Percentiles rank a stretch among this genome's conserved stretches.
These are phyloP conservation scores for Urocynchramus pylzowi DNA, from an alignment of 2,113 vertebrate genomes.

Conservation along the genomic window DNA sequence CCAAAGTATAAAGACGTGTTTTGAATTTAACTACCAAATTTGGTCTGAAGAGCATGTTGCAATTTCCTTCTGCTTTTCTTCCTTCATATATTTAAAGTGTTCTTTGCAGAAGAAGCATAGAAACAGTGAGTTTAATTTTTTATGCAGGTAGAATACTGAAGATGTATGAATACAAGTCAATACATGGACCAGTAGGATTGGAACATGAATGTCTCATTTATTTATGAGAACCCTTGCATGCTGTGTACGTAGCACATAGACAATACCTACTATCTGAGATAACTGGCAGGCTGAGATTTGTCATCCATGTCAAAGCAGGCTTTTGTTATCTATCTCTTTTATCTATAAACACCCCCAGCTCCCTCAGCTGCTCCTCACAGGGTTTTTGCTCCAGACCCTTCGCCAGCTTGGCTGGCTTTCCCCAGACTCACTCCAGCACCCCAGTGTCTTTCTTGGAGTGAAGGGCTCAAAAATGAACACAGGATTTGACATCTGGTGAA, in stretches of 20 bases:
- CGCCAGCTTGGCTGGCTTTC: fast-evolving
- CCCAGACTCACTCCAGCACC: background rate
- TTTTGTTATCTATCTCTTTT: background rate
- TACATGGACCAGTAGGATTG: background rate
- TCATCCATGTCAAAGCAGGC: background rate
- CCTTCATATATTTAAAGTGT: background rate
- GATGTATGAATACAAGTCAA: background rate
- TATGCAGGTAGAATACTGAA: background rate
- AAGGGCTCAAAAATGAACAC: background rate
- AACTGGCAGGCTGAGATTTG: background rate
- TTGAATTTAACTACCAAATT: background rate
- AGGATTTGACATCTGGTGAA: fast-evolving
- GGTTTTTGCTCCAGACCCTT: too few species aligned
- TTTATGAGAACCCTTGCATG: background rate
- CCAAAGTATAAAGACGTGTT: background rate
- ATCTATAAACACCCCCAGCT: fast-evolving
- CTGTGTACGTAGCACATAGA: background rate
- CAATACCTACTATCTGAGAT: background rate
- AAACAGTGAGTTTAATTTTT: background rate
- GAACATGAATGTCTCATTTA: background rate
- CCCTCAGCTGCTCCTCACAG: background rate
- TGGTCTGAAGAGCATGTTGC: background rate
- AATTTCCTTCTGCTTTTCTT: background rate
- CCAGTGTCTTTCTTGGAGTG: background rate
- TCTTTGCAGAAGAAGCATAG: background rate